Conservation (phyloP, 1,140 invertebrate species). For the Heterodera schachtii region DNA sequence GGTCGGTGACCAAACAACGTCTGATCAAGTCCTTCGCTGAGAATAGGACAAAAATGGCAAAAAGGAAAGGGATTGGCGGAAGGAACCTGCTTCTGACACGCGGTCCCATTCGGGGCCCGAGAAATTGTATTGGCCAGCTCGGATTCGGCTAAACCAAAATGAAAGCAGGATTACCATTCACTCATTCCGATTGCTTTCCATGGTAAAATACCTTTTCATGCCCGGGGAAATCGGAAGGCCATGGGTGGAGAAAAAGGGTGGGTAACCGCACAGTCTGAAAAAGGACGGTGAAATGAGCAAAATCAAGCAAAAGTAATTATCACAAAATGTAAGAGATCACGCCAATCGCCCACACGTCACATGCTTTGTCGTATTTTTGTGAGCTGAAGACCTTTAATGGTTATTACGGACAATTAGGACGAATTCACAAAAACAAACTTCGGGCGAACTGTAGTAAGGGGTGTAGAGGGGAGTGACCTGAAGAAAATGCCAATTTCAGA, state of each 20-base stretch:
- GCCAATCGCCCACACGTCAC: constrained; percentile 96
- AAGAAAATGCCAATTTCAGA: not conserved
- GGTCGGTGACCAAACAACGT: constrained; percentile 88
- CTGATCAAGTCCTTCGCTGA: constrained; percentile 87
- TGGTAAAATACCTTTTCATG: constrained; percentile 76
- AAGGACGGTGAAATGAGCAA: constrained; percentile 53
- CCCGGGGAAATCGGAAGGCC: constrained; percentile 94
- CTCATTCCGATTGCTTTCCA: too few species aligned
- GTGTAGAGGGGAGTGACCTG: constrained; percentile 44
- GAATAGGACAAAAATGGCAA: constrained; percentile 38
- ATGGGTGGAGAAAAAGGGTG: constrained; percentile 96
- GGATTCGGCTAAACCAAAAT: constrained; percentile 76
- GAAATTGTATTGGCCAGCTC: constrained; percentile 93
- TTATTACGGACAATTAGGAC: constrained; percentile 1
- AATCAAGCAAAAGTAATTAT: constrained; percentile 65
- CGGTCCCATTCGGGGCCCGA: constrained; percentile 92
- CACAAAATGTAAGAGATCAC: constrained; percentile 97
- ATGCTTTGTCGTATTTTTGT: constrained; percentile 96
- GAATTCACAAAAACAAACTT: constrained; percentile 34
- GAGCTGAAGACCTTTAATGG: constrained; percentile 92
- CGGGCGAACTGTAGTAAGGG: constrained; percentile 48
- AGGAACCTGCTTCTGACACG: constrained; percentile 81
- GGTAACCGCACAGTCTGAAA: constrained; percentile 87
- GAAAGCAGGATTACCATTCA: too few species aligned
- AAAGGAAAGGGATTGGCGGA: not conserved